Evolutionary conservation across 2,888 invertebrate species (phyloP).

Genomic region (Chrysolina haemoptera): DNA sequence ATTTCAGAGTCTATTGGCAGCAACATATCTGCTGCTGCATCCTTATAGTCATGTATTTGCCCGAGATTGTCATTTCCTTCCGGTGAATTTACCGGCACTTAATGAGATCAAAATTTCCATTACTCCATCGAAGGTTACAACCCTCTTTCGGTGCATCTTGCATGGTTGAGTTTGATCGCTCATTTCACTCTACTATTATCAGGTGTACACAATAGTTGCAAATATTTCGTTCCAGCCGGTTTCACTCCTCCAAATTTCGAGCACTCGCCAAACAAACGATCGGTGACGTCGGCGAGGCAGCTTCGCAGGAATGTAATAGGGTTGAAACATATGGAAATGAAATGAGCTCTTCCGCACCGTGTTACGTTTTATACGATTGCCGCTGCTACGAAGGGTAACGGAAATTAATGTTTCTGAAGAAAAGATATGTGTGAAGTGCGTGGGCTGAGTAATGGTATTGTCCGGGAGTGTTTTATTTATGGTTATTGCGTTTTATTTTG

Average conservation of each 20-base stretch:
- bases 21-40: too few species aligned
- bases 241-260: neutral
- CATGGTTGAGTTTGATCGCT: neutral
- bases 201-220: neutral
- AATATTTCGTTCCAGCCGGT: slow-evolving; percentile 1
- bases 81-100: neutral
- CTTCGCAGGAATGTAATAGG: slow-evolving; percentile 17
- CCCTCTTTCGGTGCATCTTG: neutral
- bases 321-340: slow-evolving; percentile 28
- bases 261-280: neutral
- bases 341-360: slow-evolving; percentile 23
- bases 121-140: neutral
- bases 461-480: neutral
- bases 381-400: slow-evolving; percentile 6
- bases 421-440: slow-evolving; percentile 1
- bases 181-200: neutral
- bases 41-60: neutral
- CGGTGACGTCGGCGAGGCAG: neutral
- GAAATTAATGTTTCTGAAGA: slow-evolving; percentile 15
- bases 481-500: neutral
- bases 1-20: too few species aligned
- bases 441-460: slow-evolving; percentile 4
- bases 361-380: slow-evolving; percentile 27
- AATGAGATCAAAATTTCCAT: neutral
- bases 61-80: neutral